phyloP scores from a whole-genome alignment of 2,888 invertebrate genomes.

The Anagyrus pseudococci region DNA sequence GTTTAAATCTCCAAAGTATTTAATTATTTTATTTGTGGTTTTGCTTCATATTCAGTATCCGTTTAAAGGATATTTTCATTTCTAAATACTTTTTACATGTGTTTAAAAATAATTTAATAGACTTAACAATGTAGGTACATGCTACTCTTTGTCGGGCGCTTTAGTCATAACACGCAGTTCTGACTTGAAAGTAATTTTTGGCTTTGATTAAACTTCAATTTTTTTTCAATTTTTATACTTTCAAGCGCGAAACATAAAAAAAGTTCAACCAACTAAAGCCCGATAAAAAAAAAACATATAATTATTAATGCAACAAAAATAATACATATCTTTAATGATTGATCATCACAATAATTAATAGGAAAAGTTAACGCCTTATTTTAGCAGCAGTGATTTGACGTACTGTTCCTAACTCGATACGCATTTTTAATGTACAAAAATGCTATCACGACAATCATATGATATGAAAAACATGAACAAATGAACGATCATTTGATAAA shows the following conservation, averaged over 20 bases:
- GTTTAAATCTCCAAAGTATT: conserved; percentile 32
- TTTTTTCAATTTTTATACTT: conserved; percentile 28
- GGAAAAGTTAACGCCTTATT: conserved; percentile 28
- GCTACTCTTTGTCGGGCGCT: conserved; percentile 24
- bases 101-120: conserved; percentile 38
- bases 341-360: conserved; percentile 38
- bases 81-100: conserved; percentile 25
- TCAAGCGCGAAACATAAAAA: conserved; percentile 23
- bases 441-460: conserved; percentile 37
- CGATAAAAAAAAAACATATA: conserved; percentile 33
- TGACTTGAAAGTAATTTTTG: conserved; percentile 34
- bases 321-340: conserved; percentile 39
- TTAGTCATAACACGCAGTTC: conserved; percentile 12
- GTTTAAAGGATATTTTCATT: conserved; percentile 18
- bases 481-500: conserved; percentile 32
- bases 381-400: conserved; percentile 11
- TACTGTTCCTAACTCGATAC: conserved; percentile 25
- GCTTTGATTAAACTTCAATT: conserved; percentile 18
- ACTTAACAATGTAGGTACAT: conserved; percentile 35
- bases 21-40: conserved; percentile 15
- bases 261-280: conserved; percentile 22
- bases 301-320: conserved; percentile 38
- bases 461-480: conserved; percentile 36
- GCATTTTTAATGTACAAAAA: conserved; percentile 31
- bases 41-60: conserved; percentile 1